Percentiles rank a stretch among this genome's conserved stretches.
Evolutionary conservation across 2,888 invertebrate species (phyloP).

Genomic region (Mimumesa dahlbomi): DNA sequence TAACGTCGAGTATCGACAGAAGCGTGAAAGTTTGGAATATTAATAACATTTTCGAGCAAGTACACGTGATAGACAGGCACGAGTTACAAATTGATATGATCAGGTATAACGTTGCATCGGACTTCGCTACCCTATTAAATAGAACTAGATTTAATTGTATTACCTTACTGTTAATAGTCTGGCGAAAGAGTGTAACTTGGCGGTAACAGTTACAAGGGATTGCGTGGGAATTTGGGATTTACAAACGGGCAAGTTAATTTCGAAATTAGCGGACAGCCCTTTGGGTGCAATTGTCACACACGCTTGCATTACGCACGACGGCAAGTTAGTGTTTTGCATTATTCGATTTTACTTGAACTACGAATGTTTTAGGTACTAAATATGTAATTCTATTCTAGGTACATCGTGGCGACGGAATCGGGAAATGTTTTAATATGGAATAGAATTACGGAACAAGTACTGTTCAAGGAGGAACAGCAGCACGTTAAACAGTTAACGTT

Average conservation of each 20-base stretch:
- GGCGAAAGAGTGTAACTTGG: slow-evolving; percentile 89
- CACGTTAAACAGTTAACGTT: slow-evolving; percentile 89
- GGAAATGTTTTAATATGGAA: slow-evolving; percentile 96
- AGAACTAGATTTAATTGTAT: not conserved
- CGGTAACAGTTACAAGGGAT: slow-evolving; percentile 95
- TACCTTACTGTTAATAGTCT: slow-evolving; percentile 83
- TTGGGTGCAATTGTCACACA: slow-evolving; percentile 97
- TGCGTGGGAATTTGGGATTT: slow-evolving; percentile 98
- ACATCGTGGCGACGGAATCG: slow-evolving; percentile 95
- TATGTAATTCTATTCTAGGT: slow-evolving; percentile 77
- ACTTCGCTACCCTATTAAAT: too few relatives aligned
- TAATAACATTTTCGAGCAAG: slow-evolving; percentile 98
- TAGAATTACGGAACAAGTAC: slow-evolving; percentile 86
- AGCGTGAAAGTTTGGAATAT: slow-evolving; percentile 99
- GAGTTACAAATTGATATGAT: slow-evolving; percentile 97
- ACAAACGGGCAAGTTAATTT: slow-evolving; percentile 90
- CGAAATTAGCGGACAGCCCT: slow-evolving; percentile 94
- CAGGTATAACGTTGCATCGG: slow-evolving; percentile 81
- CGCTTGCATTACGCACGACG: slow-evolving; percentile 92
- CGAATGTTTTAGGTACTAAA: not conserved
- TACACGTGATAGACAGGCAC: slow-evolving; percentile 96
- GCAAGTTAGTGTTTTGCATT: slow-evolving; percentile 84
- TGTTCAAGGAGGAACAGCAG: slow-evolving; percentile 91
- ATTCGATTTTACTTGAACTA: not conserved
- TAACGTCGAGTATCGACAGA: slow-evolving; percentile 98